These are phyloP conservation scores for Drosophila ficusphila DNA, from an alignment of 1,140 invertebrate genomes.

Conservation along the genomic window DNA sequence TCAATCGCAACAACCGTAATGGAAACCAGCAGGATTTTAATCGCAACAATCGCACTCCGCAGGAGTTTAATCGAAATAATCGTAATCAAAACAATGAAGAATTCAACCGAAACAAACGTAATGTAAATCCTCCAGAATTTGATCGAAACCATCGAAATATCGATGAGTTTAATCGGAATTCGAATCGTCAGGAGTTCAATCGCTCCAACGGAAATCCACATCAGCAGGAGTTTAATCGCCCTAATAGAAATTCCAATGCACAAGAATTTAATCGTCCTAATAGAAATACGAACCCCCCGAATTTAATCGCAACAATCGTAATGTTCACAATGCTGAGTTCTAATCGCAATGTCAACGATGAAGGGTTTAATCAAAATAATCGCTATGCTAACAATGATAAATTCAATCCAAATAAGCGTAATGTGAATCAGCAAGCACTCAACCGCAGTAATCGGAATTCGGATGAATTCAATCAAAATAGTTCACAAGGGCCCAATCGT, in stretches of 20 bases:
- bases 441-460: background rate
- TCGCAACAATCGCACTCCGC: background rate
- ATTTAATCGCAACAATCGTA: constrained; percentile 1
- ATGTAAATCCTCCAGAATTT: background rate
- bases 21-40: background rate
- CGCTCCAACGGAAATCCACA: background rate
- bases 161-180: background rate
- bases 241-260: background rate
- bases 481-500: background rate
- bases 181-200: background rate
- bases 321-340: background rate
- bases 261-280: background rate
- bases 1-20: background rate
- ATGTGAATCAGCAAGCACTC: too few species aligned
- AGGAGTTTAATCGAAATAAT: background rate
- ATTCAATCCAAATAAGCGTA: too few species aligned
- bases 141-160: background rate
- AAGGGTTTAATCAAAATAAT: background rate
- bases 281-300: background rate
- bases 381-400: background rate
- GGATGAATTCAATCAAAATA: background rate
- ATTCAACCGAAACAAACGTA: background rate
- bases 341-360: background rate
- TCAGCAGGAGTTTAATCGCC: background rate
- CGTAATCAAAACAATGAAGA: background rate